These are phyloP conservation scores for Thinocorus orbignyianus DNA, from an alignment of 2,113 vertebrate species.

Conservation along the genomic window DNA sequence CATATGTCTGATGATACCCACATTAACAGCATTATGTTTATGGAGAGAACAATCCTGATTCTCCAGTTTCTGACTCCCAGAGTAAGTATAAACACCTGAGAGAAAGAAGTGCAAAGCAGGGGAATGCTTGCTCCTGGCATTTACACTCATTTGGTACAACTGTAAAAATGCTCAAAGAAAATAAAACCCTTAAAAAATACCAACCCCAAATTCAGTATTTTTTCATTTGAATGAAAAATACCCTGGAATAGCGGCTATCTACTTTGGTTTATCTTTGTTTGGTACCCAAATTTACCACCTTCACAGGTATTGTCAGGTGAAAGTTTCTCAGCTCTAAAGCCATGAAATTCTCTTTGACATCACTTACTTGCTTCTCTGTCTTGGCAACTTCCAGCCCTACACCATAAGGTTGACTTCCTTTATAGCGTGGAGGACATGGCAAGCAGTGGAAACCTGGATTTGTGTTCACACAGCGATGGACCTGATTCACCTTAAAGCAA, in stretches of 20 bases:
- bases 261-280: not conserved
- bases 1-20: not conserved
- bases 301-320: not conserved
- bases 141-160: not conserved
- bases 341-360: not conserved
- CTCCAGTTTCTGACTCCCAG: not conserved
- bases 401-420: conserved; percentile 91
- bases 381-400: conserved; percentile 88
- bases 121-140: not conserved
- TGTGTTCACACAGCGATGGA: conserved; percentile 90
- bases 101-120: not conserved
- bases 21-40: not conserved
- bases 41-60: not conserved
- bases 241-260: not conserved
- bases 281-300: not conserved
- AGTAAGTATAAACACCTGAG: not conserved
- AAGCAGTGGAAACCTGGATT: conserved; percentile 95
- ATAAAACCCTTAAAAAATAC: not conserved
- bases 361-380: conserved; percentile 88
- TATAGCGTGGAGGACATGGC: conserved; percentile 93
- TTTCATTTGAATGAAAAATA: not conserved
- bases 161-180: not conserved
- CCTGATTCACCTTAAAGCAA: conserved; percentile 86
- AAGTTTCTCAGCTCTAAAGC: not conserved
- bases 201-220: not conserved